Evolutionary conservation across 2,888 invertebrate genomes (phyloP).

Genomic region (Homarus gammarus): DNA sequence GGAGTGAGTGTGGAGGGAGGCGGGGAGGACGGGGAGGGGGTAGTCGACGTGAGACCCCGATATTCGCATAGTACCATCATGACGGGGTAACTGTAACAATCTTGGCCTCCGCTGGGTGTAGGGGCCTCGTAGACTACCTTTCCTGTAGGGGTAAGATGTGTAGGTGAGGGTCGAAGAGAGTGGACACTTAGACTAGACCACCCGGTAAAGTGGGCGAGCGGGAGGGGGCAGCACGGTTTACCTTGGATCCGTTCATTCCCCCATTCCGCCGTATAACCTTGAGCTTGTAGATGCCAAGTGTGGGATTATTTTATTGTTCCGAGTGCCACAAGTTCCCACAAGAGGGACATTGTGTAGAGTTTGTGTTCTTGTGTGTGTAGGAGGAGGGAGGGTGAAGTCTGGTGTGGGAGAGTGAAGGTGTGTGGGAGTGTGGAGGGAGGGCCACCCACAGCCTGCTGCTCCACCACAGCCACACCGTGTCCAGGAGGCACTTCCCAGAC

Average conservation of each 20-base stretch:
- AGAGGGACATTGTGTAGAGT: no score
- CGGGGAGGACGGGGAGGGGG: not conserved
- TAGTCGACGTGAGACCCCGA: not conserved
- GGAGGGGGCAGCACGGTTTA: conserved; percentile 22
- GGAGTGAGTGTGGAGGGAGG: not conserved
- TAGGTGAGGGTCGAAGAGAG: conserved; percentile 3
- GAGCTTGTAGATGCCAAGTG: conserved; percentile 49
- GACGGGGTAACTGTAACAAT: not conserved
- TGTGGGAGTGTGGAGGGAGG: not conserved
- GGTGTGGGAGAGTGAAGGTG: no score
- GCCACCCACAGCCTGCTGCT: no score
- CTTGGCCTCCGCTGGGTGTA: not conserved
- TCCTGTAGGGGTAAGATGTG: not conserved
- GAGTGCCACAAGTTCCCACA: no score
- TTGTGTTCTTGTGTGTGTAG: no score
- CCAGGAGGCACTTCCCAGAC: not conserved
- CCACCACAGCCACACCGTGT: not conserved
- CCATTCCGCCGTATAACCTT: conserved; percentile 45
- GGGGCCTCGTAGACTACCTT: not conserved
- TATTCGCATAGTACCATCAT: not conserved
- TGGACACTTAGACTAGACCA: not conserved
- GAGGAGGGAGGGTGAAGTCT: no score
- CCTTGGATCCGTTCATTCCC: conserved; percentile 64
- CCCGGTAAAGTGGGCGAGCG: not conserved
- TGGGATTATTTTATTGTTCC: conserved; percentile 17